phyloP scores from a whole-genome alignment of 2,888 invertebrate genomes.

The Hyposoter didymator region DNA sequence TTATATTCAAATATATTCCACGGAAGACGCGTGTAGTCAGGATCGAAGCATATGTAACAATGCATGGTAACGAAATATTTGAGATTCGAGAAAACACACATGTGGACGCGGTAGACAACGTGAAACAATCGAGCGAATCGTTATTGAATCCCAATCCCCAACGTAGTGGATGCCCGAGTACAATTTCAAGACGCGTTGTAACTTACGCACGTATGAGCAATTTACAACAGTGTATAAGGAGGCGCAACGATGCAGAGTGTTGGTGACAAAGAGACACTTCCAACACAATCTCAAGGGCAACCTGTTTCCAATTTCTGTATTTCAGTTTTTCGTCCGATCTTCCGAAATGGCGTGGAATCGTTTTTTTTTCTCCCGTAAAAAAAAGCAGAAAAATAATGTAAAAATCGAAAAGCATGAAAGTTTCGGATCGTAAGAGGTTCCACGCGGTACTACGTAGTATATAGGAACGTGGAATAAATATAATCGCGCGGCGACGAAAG shows the following conservation, averaged over 20 bases:
- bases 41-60: slow-evolving; percentile 8
- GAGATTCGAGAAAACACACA: slow-evolving; percentile 3
- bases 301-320: too few relatives aligned
- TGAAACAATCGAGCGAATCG: slow-evolving; percentile 5
- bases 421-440: not conserved
- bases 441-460: not conserved
- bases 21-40: not conserved
- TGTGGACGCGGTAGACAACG: not conserved
- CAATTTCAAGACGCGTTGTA: not conserved
- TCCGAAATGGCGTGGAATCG: too few relatives aligned
- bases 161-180: not conserved
- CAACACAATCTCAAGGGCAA: too few relatives aligned
- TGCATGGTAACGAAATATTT: not conserved
- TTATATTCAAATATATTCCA: slow-evolving; percentile 68
- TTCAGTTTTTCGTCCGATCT: too few relatives aligned
- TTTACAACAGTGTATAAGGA: not conserved
- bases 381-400: not conserved
- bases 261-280: too few relatives aligned
- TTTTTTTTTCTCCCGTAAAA: too few relatives aligned
- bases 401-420: not conserved
- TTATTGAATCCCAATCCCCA: not conserved
- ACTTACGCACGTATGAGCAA: slow-evolving; percentile 1
- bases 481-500: slow-evolving; percentile 38
- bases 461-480: slow-evolving; percentile 7
- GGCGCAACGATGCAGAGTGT: not conserved